These are phyloP conservation scores for Andrena hattorfiana DNA, from an alignment of 2,888 invertebrate species.

Conservation along the genomic window DNA sequence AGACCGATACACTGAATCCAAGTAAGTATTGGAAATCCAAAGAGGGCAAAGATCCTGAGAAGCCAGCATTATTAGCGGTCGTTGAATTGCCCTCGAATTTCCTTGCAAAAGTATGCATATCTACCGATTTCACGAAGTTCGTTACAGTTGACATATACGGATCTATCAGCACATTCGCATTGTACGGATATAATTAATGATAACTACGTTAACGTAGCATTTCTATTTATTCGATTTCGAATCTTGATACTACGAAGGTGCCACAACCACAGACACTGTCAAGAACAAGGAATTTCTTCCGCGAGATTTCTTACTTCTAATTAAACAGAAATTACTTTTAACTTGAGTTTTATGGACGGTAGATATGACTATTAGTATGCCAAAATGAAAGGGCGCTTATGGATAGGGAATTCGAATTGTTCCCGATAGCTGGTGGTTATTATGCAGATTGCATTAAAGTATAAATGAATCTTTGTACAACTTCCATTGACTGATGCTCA, in stretches of 20 bases:
- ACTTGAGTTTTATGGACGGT: conserved; percentile 11
- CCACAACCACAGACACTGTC: conserved; percentile 28
- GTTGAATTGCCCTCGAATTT: conserved; percentile 78
- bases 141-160: conserved; percentile 82
- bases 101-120: conserved; percentile 78
- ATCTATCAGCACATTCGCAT: conserved; percentile 76
- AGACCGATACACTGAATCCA: conserved; percentile 15
- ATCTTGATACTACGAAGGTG: conserved; percentile 15
- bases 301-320: conserved; percentile 6
- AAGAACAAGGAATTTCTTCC: conserved; percentile 1
- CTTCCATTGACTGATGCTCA: conserved; percentile 54
- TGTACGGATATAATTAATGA: conserved; percentile 65
- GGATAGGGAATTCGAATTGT: neutral
- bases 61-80: conserved; percentile 75
- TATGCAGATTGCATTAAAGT: conserved; percentile 8
- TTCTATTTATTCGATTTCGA: conserved; percentile 21
- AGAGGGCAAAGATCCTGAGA: conserved; percentile 70
- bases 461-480: conserved; percentile 24
- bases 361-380: conserved; percentile 7
- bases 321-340: neutral
- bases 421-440: neutral
- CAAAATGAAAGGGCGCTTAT: conserved; percentile 1
- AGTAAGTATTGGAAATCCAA: conserved; percentile 77
- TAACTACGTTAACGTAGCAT: conserved; percentile 1
- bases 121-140: conserved; percentile 81